Base-by-base conservation (phyloP, 30 jellyfish, hydroid and myxozoan species). In the Mastigias papua region DNA sequence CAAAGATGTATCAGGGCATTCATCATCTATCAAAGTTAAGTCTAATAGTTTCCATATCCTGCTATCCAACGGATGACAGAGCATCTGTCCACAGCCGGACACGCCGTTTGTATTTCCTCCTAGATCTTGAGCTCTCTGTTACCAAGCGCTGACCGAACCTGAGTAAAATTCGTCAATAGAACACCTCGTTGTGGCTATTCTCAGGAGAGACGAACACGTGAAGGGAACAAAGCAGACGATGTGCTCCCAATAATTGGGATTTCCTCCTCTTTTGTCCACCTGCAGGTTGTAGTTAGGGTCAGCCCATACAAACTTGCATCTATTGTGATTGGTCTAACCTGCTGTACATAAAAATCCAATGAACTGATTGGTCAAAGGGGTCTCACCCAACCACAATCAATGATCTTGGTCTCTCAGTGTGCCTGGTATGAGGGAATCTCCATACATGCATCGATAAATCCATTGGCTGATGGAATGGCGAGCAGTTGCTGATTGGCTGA, bases 271-370 rank as follows among this genome's bases (percentile, higher is more conserved):
- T 72, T 77, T 85, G 82, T 85, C 83, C 91, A 82, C 75, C 88
- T 64, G 83, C 88, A 73, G 94, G 94, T 72, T 66, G 75, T 60
- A 16, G 37, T 34, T 22, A 74, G 86, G 94, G 88, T 85, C 94
- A 85, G 94, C 83, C 94, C 88, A 73, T 73, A 72, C 94, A 73
- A 72, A 72, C 88, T 80, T 27, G 69, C 50, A 17, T 35, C 90
- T 63, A 61, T 80, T 80, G 90, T 80, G 73, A 61, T 64, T 80
- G 90, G 90, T 77, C 90, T 35, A 61, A 80, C 90, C 90, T 80
- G 90, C 69, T 61, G 28, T 66, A 11, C 8, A 30, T 34, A 15
- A 21, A 65, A 34, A 28, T 33, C 48, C 65, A 3, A 26, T 31
- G 34, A 21, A 66, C 46, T 64, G 80, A 58, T 33, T 76, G 74